These are phyloP conservation scores for Emys orbicularis DNA, from an alignment of 2,797 vertebrate genomes.

Conservation along the genomic window DNA sequence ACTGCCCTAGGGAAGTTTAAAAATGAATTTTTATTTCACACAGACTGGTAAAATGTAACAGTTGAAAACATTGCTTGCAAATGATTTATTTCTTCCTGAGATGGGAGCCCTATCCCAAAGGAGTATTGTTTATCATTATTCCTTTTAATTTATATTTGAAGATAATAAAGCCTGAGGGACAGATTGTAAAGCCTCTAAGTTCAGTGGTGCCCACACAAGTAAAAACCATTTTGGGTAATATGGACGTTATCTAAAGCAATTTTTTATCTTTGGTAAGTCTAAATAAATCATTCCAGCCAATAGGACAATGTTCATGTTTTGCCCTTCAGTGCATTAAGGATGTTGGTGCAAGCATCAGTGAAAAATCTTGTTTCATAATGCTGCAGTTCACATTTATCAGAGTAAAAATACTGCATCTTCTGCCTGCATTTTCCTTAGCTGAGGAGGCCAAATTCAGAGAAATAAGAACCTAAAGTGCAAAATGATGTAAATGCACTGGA, in stretches of 20 bases:
- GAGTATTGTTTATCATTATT: background rate
- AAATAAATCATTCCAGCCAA: background rate
- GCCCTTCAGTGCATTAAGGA: background rate
- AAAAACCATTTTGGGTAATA: background rate
- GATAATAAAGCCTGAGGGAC: background rate
- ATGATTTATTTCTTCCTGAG: background rate
- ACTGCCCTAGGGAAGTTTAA: background rate
- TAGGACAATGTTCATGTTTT: background rate
- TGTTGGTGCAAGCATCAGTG: background rate
- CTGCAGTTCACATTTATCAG: background rate
- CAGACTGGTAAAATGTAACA: background rate
- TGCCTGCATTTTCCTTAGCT: background rate
- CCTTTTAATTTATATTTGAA: background rate
- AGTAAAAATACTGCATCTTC: background rate
- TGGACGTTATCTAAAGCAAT: background rate
- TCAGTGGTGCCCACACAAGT: background rate
- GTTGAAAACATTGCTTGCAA: background rate
- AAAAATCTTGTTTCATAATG: conserved; percentile 5
- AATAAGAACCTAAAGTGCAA: background rate
- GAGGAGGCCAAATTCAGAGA: background rate
- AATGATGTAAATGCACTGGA: background rate
- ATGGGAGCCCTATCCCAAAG: background rate
- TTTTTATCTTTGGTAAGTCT: background rate
- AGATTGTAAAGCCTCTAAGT: background rate
- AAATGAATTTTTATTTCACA: background rate